These are phyloP conservation scores for Hesperia comma DNA, from an alignment of 2,888 invertebrate genomes.

Conservation along the genomic window DNA sequence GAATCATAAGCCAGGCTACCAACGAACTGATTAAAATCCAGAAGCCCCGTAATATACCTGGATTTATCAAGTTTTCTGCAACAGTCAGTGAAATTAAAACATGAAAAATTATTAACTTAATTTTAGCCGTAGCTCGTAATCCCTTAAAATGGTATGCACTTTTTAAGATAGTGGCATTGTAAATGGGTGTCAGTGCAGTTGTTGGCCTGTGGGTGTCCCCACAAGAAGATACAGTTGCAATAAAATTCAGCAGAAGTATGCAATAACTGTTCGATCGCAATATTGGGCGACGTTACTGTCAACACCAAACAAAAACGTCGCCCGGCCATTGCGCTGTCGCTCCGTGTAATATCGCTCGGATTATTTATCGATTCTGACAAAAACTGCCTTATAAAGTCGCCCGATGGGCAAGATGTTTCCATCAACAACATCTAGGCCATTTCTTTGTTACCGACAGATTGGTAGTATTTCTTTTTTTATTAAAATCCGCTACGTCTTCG, in stretches of 20 bases:
- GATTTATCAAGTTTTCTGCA: no score
- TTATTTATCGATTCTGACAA: conserved; percentile 21
- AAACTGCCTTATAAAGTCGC: conserved; percentile 8
- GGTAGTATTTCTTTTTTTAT: neutral
- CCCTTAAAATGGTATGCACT: no score
- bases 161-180: no score
- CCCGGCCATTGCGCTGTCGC: neutral
- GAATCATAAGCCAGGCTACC: no score
- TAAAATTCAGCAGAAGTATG: neutral
- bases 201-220: no score
- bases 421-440: neutral
- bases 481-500: neutral
- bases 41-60: no score
- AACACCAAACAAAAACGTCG: neutral
- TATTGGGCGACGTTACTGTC: neutral
- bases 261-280: neutral
- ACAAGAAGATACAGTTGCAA: neutral
- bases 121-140: no score
- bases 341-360: conserved; percentile 8
- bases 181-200: no score
- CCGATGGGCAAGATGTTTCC: neutral
- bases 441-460: neutral
- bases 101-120: no score
- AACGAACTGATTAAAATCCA: no score
- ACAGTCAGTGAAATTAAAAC: no score